These are phyloP conservation scores for Otolemur garnettii DNA, from an alignment of 2,113 vertebrate genomes.

Conservation along the genomic window DNA sequence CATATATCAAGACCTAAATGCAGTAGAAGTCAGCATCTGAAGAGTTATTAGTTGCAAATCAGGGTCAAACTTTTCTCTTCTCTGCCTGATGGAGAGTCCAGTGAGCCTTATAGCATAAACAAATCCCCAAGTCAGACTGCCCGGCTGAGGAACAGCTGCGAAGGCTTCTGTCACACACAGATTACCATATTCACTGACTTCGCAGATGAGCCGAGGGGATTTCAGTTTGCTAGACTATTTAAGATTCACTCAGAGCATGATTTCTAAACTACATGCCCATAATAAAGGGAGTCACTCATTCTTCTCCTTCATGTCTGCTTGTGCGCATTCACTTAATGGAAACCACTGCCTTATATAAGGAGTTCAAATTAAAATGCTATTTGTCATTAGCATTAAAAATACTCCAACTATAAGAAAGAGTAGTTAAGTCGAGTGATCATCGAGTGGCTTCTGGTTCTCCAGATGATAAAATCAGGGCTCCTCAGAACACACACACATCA, in stretches of 20 bases:
- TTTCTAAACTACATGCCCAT: slow-evolving; percentile 45
- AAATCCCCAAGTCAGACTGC: slow-evolving; percentile 8
- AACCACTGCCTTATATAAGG: neutral
- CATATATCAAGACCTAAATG: neutral
- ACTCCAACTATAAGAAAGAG: neutral
- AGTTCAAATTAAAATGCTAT: slow-evolving; percentile 64
- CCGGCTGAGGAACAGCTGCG: slow-evolving; percentile 23
- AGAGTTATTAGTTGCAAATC: neutral
- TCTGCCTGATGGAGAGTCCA: neutral
- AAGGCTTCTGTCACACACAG: slow-evolving; percentile 51
- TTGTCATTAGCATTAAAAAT: slow-evolving; percentile 60
- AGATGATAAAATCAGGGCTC: neutral
- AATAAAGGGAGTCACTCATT: neutral
- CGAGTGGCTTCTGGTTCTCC: neutral
- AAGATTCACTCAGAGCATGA: slow-evolving; percentile 58
- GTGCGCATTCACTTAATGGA: slow-evolving; percentile 5
- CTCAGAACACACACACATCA: neutral
- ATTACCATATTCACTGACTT: slow-evolving; percentile 61
- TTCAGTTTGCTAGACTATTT: slow-evolving; percentile 39
- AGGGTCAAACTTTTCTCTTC: slow-evolving; percentile 52
- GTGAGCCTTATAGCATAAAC: slow-evolving; percentile 60
- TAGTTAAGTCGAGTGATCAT: slow-evolving; percentile 9
- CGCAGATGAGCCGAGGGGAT: slow-evolving; percentile 55
- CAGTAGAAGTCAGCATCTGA: neutral
- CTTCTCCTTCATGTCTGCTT: neutral